These are phyloP conservation scores for Podotricha telesiphe DNA, from an alignment of 2,888 invertebrate genomes.

Conservation along the genomic window DNA sequence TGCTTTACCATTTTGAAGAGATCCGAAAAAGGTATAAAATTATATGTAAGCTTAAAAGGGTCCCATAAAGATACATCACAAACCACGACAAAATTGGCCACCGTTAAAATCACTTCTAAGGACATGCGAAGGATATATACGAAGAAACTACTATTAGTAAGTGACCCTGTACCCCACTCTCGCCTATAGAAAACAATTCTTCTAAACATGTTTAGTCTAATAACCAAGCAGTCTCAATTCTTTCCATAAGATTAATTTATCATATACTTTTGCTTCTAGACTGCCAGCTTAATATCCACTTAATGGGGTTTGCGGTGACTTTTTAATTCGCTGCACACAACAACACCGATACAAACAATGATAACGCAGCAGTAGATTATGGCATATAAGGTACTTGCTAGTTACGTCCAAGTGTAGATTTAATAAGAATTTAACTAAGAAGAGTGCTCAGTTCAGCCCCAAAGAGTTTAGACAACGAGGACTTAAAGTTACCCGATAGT, in stretches of 20 bases:
- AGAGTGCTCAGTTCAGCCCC: conserved; percentile 2
- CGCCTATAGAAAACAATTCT: background rate
- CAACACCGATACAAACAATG: background rate
- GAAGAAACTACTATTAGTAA: conserved; percentile 9
- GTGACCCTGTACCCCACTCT: conserved; percentile 23
- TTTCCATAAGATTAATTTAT: conserved; percentile 1
- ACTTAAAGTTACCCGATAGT: conserved; percentile 14
- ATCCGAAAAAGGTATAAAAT: conserved; percentile 8
- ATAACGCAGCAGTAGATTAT: background rate
- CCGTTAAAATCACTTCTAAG: background rate
- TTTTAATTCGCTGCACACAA: background rate
- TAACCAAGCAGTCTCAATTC: conserved; percentile 5
- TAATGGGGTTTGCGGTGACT: conserved; percentile 7
- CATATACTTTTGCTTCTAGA: background rate
- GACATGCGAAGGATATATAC: background rate
- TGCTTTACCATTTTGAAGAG: conserved; percentile 15
- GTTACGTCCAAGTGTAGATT: background rate
- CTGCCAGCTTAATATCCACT: conserved; percentile 9
- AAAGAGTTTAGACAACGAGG: background rate
- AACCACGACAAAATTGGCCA: background rate
- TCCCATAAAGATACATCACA: conserved; percentile 13
- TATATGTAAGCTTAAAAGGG: conserved; percentile 13
- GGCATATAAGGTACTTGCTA: background rate
- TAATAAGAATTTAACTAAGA: background rate
- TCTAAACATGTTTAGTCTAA: conserved; percentile 10